Conservation (phyloP, 2,113 vertebrate genomes). For the Hemicordylus capensis region DNA sequence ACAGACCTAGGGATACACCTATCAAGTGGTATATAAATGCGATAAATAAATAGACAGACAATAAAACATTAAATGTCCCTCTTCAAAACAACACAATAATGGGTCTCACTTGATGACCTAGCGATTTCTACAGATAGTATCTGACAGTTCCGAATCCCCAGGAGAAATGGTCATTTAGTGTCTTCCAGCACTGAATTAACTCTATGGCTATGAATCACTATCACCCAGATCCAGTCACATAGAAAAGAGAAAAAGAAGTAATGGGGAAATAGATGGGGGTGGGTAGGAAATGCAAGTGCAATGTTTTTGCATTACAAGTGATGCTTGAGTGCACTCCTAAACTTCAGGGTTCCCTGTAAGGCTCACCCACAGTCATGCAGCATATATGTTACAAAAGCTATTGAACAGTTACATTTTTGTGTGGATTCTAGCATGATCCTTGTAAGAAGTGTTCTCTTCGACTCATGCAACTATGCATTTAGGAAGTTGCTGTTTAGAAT, state of each 20-base stretch:
- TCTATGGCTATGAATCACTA: slow-evolving; percentile 49
- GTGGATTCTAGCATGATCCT: background rate
- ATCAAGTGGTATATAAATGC: too few species aligned
- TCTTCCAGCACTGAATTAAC: slow-evolving; percentile 21
- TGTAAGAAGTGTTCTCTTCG: background rate
- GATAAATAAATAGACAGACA: too few species aligned
- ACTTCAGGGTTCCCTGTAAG: slow-evolving; percentile 49
- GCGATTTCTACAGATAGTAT: background rate
- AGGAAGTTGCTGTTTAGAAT: background rate
- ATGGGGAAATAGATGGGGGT: slow-evolving; percentile 44
- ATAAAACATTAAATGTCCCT: too few species aligned
- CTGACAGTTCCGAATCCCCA: slow-evolving; percentile 14
- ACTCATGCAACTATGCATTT: background rate
- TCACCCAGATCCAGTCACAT: slow-evolving; percentile 44
- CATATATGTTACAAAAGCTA: slow-evolving; percentile 33
- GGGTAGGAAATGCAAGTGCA: slow-evolving; percentile 37
- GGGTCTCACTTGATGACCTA: background rate
- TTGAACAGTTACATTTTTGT: background rate
- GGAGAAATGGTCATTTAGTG: slow-evolving; percentile 42
- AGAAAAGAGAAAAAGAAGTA: slow-evolving; percentile 57
- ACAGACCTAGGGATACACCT: too few species aligned
- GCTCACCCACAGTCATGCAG: slow-evolving; percentile 41
- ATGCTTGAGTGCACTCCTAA: slow-evolving; percentile 44
- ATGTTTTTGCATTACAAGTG: slow-evolving; percentile 46
- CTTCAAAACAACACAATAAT: slow-evolving; percentile 2